A percentile compares a stretch with the other conserved stretches of the same genome.
Conservation (phyloP, 2,113 vertebrate species). For the Cyanistes caeruleus region DNA sequence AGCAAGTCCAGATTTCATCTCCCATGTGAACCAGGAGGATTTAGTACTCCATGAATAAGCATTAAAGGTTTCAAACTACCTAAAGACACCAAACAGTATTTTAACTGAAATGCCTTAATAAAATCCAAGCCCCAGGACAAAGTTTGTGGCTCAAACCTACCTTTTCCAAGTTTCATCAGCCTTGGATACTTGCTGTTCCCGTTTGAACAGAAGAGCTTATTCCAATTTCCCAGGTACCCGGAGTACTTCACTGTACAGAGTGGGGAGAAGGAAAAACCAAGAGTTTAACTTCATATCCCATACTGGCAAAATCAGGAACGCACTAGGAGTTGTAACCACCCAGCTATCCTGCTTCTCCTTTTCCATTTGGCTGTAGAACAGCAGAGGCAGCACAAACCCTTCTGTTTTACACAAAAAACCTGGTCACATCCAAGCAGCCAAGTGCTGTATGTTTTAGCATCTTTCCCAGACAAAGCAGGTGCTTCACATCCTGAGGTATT, state of each 20-base stretch:
- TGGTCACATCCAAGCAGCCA: not conserved
- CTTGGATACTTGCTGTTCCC: conserved; percentile 64
- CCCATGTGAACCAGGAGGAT: not conserved
- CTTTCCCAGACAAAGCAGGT: not conserved
- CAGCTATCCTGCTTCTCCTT: not conserved
- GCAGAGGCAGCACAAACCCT: not conserved
- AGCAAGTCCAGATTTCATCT: not conserved
- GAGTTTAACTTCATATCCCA: not conserved
- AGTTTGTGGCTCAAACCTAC: conserved; percentile 60
- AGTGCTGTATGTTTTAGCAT: not conserved
- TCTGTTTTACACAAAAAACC: not conserved
- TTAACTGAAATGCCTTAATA: not conserved
- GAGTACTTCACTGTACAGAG: conserved; percentile 84
- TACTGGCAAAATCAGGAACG: not conserved
- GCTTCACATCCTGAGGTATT: not conserved
- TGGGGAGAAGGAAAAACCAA: not conserved
- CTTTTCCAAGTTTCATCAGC: conserved; percentile 91
- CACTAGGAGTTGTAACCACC: rapidly evolving
- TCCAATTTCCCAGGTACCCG: conserved; percentile 84
- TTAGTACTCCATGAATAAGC: not conserved
- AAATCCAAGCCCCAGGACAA: not conserved
- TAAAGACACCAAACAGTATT: not conserved
- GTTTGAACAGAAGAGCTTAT: conserved; percentile 85
- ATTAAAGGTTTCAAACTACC: not conserved
- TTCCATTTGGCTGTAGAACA: not conserved